A percentile compares a stretch with the other conserved stretches of the same genome.
Conservation (phyloP, 2,797 vertebrate genomes). For the Aldrovandia affinis region DNA sequence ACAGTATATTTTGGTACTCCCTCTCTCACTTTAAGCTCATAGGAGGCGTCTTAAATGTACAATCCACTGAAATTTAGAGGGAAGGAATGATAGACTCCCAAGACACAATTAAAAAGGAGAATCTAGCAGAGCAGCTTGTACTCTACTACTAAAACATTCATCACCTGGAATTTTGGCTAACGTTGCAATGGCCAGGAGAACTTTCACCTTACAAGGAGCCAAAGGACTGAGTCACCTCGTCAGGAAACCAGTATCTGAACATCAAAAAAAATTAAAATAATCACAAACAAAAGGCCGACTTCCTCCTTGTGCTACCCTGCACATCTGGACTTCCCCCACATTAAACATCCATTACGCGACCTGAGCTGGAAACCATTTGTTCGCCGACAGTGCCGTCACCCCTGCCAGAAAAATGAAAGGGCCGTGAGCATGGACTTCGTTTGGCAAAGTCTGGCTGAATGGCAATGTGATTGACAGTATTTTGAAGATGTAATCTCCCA, state of each 20-base stretch:
- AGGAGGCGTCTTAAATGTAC: neutral
- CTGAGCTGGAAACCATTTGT: conserved; percentile 65
- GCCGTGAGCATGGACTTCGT: conserved; percentile 44
- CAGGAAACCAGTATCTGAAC: conserved; percentile 33
- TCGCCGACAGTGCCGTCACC: conserved; percentile 55
- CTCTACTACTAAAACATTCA: neutral
- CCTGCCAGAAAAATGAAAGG: conserved; percentile 53
- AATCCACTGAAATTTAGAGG: neutral
- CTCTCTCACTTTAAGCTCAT: neutral
- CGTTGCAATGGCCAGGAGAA: neutral
- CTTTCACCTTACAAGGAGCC: conserved; percentile 23
- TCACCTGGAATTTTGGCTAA: conserved; percentile 14
- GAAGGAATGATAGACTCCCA: neutral
- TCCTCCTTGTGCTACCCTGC: conserved; percentile 43
- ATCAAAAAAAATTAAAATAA: conserved; percentile 38
- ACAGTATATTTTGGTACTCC: neutral
- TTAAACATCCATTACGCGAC: conserved; percentile 67
- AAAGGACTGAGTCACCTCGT: conserved; percentile 8
- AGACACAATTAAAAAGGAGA: neutral
- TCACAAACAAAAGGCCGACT: conserved; percentile 54
- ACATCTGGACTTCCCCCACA: conserved; percentile 68
- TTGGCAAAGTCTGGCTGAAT: conserved; percentile 45
- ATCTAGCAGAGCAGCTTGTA: neutral
- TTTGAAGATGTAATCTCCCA: conserved; percentile 70
- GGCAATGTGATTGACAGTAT: conserved; percentile 50